These are phyloP conservation scores for Diorhabda elongata DNA, from an alignment of 1,140 invertebrate genomes.

Conservation along the genomic window DNA sequence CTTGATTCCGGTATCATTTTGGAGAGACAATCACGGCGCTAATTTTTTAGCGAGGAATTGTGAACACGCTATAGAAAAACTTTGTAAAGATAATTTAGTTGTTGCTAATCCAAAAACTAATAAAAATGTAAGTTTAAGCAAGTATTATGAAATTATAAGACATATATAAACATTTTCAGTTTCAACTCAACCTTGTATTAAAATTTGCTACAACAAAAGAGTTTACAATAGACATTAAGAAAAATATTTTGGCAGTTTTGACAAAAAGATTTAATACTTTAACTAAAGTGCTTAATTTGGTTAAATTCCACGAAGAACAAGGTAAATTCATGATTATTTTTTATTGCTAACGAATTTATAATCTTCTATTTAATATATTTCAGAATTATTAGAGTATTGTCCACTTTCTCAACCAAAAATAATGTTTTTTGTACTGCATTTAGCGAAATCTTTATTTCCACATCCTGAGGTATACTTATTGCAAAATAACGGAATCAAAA, in stretches of 20 bases:
- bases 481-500: slow-evolving; percentile 48
- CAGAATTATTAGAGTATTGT: slow-evolving; percentile 49
- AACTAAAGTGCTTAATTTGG: slow-evolving; percentile 46
- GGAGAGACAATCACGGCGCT: slow-evolving; percentile 41
- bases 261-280: slow-evolving; percentile 44
- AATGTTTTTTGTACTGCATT: slow-evolving; percentile 49
- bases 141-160: not conserved
- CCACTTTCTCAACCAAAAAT: slow-evolving; percentile 49
- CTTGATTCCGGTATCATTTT: slow-evolving; percentile 52
- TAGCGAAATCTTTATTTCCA: slow-evolving; percentile 41
- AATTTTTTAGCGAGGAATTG: slow-evolving; percentile 52
- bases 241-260: slow-evolving; percentile 45
- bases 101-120: slow-evolving; percentile 41
- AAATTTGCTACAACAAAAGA: slow-evolving; percentile 49
- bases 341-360: too few relatives aligned
- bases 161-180: slow-evolving; percentile 28
- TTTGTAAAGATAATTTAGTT: slow-evolving; percentile 50
- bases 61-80: slow-evolving; percentile 48
- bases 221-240: slow-evolving; percentile 50
- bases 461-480: slow-evolving; percentile 46
- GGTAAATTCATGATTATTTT: slow-evolving; percentile 27
- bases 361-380: slow-evolving; percentile 23
- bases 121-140: slow-evolving; percentile 12
- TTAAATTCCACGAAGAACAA: slow-evolving; percentile 49
- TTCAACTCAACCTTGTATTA: slow-evolving; percentile 48